These are phyloP conservation scores for Embidobia sp. DNA, from an alignment of 2,888 invertebrate genomes.

Conservation along the genomic window DNA sequence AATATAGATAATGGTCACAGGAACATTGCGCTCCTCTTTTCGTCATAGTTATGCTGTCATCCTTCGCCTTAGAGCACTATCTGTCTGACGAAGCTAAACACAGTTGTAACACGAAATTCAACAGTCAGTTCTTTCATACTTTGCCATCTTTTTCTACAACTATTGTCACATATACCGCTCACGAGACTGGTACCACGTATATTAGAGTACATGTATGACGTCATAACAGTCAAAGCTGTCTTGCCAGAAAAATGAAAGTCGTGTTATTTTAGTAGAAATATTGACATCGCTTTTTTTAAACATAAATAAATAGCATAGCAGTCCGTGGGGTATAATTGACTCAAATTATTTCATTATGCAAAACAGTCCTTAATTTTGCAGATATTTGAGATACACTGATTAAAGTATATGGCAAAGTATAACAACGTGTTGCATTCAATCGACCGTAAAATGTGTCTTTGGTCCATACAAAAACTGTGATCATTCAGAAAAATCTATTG, in stretches of 20 bases:
- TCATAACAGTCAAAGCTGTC: conserved; percentile 14
- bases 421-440: conserved; percentile 4
- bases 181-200: conserved; percentile 1
- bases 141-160: conserved; percentile 38
- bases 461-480: background rate
- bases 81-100: conserved; percentile 42
- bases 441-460: conserved; percentile 19
- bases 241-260: conserved; percentile 43
- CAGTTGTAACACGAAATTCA: conserved; percentile 34
- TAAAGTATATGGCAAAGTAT: conserved; percentile 27
- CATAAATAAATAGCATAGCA: conserved; percentile 28
- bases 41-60: conserved; percentile 13
- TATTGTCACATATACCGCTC: conserved; percentile 31
- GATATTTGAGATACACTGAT: conserved; percentile 21
- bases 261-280: conserved; percentile 46
- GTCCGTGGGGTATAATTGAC: conserved; percentile 23
- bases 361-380: too few species aligned
- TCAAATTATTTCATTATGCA: too few species aligned
- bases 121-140: conserved; percentile 29
- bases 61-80: conserved; percentile 23
- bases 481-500: background rate
- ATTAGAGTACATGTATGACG: conserved; percentile 1
- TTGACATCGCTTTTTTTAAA: conserved; percentile 28
- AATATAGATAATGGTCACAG: conserved; percentile 19
- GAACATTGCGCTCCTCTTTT: conserved; percentile 25